phyloP scores from a whole-genome alignment of 2,113 vertebrate genomes.

The Galbula dea region DNA sequence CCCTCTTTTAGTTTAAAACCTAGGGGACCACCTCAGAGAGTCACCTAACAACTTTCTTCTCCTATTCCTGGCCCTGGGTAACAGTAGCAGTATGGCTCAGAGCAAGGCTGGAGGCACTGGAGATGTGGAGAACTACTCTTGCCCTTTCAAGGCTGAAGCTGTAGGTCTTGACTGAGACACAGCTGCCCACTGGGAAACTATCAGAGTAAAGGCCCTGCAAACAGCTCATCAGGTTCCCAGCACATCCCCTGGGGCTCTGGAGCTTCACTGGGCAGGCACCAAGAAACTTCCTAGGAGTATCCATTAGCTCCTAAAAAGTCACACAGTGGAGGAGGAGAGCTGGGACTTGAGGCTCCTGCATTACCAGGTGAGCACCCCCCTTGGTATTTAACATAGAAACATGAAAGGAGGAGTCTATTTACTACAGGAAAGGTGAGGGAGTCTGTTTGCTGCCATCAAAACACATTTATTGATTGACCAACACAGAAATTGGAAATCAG shows the following conservation, averaged over 20 bases:
- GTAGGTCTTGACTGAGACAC: neutral
- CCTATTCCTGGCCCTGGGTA: accelerated
- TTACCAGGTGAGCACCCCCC: neutral
- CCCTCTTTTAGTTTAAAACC: no score
- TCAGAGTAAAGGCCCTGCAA: no score
- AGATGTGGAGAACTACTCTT: neutral
- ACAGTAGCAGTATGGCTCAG: neutral
- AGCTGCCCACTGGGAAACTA: neutral
- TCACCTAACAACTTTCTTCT: neutral
- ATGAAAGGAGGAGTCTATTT: neutral
- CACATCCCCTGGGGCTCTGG: neutral
- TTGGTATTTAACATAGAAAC: neutral
- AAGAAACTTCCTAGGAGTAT: neutral
- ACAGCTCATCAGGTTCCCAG: neutral
- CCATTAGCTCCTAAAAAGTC: neutral
- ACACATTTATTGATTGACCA: neutral
- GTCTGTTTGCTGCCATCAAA: neutral
- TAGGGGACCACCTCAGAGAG: neutral
- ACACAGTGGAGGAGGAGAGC: neutral
- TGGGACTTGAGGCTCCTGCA: neutral
- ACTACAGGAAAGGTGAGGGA: neutral
- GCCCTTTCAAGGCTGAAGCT: neutral
- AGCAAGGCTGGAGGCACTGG: neutral
- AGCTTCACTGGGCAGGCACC: neutral
- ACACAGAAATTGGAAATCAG: slow-evolving; percentile 6